Percentiles rank a stretch among this genome's conserved stretches.
phyloP scores from a whole-genome alignment of 1,140 invertebrate species.

The Pseudoatta argentina region DNA sequence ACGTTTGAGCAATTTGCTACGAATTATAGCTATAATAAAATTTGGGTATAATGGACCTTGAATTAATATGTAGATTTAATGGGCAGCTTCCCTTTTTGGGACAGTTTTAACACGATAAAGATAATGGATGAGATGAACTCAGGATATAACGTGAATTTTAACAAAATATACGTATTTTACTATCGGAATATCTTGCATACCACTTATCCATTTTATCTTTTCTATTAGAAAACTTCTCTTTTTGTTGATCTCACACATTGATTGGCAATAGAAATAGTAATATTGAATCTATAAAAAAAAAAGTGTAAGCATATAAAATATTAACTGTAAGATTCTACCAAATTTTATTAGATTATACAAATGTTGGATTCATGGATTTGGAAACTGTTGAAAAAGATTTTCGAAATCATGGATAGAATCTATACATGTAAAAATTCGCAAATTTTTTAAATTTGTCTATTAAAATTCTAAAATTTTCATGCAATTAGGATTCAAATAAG shows the following conservation, averaged over 20 bases:
- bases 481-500: neutral
- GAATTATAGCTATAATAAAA: conserved; percentile 2
- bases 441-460: neutral
- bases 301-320: conserved; percentile 2
- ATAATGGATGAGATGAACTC: conserved; percentile 29
- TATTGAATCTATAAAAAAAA: neutral
- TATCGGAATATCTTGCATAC: neutral
- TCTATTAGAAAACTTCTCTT: neutral
- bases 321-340: conserved; percentile 4
- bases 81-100: neutral
- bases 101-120: conserved; percentile 17
- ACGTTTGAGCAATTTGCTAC: conserved; percentile 13
- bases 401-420: conserved; percentile 7
- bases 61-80: conserved; percentile 32
- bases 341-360: conserved; percentile 12
- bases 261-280: conserved; percentile 1
- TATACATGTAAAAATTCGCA: neutral
- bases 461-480: neutral
- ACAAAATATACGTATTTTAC: conserved; percentile 27
- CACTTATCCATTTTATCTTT: conserved; percentile 18
- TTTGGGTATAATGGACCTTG: neutral
- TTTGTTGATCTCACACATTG: conserved; percentile 33
- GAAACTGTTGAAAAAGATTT: neutral
- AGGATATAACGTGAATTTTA: conserved; percentile 31
- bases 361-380: conserved; percentile 13